Percentiles rank a stretch among this genome's conserved stretches.
Evolutionary conservation across 2,797 vertebrate genomes (phyloP).

Genomic region (Tadarida brasiliensis): DNA sequence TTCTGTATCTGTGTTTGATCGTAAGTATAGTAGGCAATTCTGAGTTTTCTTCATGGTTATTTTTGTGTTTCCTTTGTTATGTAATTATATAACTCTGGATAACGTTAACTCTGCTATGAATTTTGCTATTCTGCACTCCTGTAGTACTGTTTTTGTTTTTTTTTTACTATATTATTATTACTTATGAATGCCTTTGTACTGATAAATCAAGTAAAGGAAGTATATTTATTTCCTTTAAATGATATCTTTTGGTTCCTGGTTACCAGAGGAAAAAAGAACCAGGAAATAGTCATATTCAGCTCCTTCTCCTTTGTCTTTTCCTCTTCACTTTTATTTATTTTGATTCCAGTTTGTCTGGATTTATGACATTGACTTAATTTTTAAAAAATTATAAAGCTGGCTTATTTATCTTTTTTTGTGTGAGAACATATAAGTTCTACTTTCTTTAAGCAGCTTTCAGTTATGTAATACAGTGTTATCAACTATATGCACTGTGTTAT

Average conservation of each 20-base stretch:
- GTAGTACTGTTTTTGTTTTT: background rate
- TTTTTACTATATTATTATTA: background rate
- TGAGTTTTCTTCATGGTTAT: background rate
- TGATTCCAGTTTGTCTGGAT: background rate
- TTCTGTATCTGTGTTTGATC: background rate
- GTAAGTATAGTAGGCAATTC: background rate
- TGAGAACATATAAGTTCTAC: background rate
- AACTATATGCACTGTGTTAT: background rate
- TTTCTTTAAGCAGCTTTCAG: background rate
- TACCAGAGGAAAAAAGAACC: background rate
- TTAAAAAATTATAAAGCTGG: background rate
- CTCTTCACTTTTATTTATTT: background rate
- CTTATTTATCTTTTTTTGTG: background rate
- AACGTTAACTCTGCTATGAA: background rate
- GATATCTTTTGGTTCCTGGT: background rate
- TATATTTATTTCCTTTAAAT: conserved; percentile 26
- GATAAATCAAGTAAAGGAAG: background rate
- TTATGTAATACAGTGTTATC: background rate
- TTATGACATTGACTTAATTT: conserved; percentile 22
- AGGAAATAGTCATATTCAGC: background rate
- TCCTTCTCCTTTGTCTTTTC: background rate
- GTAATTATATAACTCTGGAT: background rate
- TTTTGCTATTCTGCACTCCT: background rate
- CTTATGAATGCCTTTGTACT: background rate
- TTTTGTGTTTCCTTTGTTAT: conserved; percentile 10